phyloP scores from a whole-genome alignment of 2,888 invertebrate genomes.

The Pollenia angustigena region DNA sequence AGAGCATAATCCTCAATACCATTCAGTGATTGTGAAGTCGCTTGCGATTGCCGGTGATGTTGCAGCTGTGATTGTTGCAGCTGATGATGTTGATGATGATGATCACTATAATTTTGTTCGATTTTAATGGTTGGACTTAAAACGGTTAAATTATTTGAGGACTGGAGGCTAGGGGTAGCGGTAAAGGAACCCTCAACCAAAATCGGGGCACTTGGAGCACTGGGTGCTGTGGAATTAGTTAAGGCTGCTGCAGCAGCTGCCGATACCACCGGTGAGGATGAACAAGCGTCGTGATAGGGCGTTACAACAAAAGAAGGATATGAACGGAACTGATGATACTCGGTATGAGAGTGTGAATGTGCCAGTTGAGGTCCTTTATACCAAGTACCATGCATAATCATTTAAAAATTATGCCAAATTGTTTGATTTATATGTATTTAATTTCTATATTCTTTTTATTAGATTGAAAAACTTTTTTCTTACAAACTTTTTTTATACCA shows the following conservation, averaged over 20 bases:
- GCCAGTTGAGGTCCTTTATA: conserved; percentile 84
- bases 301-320: conserved; percentile 83
- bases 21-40: conserved; percentile 61
- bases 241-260: conserved; percentile 57
- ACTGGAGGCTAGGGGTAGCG: conserved; percentile 35
- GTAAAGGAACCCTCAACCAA: conserved; percentile 79
- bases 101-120: conserved; percentile 80
- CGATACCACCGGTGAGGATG: conserved; percentile 62
- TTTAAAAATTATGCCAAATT: conserved; percentile 75
- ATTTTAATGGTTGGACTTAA: conserved; percentile 80
- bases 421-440: conserved; percentile 11
- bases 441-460: too few relatives aligned
- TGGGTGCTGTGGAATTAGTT: conserved; percentile 70
- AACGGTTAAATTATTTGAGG: conserved; percentile 74
- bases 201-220: conserved; percentile 76
- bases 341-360: conserved; percentile 78
- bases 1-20: conserved; percentile 80
- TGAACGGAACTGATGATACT: conserved; percentile 82
- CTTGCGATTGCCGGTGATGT: conserved; percentile 12
- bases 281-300: conserved; percentile 80
- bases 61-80: conserved; percentile 29
- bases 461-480: background rate
- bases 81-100: conserved; percentile 28
- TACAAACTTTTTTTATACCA: background rate
- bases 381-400: conserved; percentile 84